Evolutionary conservation across 1,140 invertebrate genomes (phyloP).

Genomic region (Carcinoscorpius rotundicauda): DNA sequence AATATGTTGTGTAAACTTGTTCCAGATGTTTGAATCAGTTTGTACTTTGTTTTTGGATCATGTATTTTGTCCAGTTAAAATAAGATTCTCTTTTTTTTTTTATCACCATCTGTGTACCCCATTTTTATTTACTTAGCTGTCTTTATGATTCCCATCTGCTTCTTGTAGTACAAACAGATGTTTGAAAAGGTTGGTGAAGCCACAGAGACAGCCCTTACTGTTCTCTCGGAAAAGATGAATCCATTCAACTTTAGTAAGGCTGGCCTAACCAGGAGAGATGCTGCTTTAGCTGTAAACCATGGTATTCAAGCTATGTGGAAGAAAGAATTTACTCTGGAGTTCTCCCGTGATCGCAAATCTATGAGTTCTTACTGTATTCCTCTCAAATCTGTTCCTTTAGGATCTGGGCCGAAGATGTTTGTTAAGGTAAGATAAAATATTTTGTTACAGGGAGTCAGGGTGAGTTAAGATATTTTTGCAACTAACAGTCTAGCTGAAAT

Average conservation of each 20-base stretch:
- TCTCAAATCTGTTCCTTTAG: slow-evolving; percentile 71
- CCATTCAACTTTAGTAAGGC: slow-evolving; percentile 71
- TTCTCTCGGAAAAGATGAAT: slow-evolving; percentile 99
- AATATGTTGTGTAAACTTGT: no score
- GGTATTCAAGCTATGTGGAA: slow-evolving; percentile 96
- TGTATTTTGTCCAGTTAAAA: no score
- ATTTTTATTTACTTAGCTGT: neutral
- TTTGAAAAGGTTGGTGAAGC: slow-evolving; percentile 93
- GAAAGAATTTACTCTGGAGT: slow-evolving; percentile 98
- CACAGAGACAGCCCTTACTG: slow-evolving; percentile 96
- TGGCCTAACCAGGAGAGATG: slow-evolving; percentile 78
- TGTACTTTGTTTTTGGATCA: no score
- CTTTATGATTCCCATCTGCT: slow-evolving; percentile 11
- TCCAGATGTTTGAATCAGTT: no score
- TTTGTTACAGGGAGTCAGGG: no score
- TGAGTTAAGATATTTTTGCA: no score
- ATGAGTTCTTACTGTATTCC: slow-evolving; percentile 96
- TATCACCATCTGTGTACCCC: neutral
- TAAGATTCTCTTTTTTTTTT: no score
- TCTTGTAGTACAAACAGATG: slow-evolving; percentile 37
- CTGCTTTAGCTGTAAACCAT: slow-evolving; percentile 82
- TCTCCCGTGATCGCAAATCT: slow-evolving; percentile 99
- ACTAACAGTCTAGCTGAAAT: no score
- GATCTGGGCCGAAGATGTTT: slow-evolving; percentile 89
- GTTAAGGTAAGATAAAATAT: slow-evolving; percentile 60